phyloP scores from a whole-genome alignment of 2,888 invertebrate species.

The Ommatoiulus sabulosus region DNA sequence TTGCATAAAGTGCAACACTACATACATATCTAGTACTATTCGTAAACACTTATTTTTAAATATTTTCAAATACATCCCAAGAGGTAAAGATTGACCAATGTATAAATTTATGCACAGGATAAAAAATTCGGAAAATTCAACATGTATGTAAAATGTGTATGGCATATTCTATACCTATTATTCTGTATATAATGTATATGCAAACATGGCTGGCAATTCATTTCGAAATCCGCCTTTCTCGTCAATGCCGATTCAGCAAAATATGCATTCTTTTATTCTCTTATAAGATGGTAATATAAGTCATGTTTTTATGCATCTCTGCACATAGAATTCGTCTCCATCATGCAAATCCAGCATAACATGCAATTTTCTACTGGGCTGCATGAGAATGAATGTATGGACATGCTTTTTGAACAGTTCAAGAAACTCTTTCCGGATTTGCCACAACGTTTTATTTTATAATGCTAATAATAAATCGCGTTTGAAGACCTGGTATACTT shows the following conservation, averaged over 20 bases:
- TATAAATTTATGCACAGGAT: neutral
- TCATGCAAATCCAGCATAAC: slow-evolving; percentile 4
- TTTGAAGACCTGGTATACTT: too few relatives aligned
- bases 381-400: neutral
- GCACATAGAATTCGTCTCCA: neutral
- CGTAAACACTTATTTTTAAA: neutral
- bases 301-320: slow-evolving; percentile 12
- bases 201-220: neutral
- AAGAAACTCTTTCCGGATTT: neutral
- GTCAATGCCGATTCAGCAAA: neutral
- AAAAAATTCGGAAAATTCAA: neutral
- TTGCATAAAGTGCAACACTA: neutral
- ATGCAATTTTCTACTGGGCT: neutral
- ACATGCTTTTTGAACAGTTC: slow-evolving; percentile 8
- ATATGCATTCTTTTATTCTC: slow-evolving; percentile 28
- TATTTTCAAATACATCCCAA: neutral
- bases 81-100: neutral
- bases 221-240: neutral
- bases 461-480: too few relatives aligned
- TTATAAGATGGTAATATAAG: neutral
- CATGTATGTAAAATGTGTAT: neutral
- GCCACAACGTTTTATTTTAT: neutral
- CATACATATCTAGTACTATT: neutral
- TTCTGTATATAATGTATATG: neutral
- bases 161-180: neutral